phyloP scores from a whole-genome alignment of 1,140 invertebrate genomes.

The Drosophila truncata region DNA sequence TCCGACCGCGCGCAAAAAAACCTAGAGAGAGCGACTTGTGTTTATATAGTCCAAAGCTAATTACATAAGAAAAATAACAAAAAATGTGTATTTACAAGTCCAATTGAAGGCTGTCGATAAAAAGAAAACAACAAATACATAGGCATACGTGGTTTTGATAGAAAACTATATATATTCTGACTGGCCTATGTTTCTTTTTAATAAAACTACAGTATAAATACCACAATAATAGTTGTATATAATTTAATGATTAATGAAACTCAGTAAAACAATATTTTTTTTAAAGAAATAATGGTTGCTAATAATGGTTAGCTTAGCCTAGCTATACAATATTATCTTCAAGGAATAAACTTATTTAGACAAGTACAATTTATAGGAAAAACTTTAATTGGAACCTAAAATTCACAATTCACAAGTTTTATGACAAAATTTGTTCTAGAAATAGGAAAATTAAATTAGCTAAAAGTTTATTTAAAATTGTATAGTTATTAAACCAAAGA shows the following conservation, averaged over 20 bases:
- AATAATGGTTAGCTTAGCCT: not conserved
- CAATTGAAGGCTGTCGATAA: constrained; percentile 37
- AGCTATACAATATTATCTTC: not conserved
- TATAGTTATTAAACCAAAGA: not conserved
- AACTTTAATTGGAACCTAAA: not conserved
- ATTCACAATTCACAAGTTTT: not conserved
- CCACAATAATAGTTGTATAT: not conserved
- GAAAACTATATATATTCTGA: not conserved
- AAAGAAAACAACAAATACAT: constrained; percentile 8
- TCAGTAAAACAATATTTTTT: not conserved
- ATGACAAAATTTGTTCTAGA: not conserved
- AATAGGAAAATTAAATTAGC: not conserved
- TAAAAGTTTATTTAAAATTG: not conserved
- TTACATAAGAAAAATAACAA: constrained; percentile 21
- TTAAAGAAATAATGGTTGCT: not conserved
- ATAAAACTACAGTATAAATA: not conserved
- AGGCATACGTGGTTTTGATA: not conserved
- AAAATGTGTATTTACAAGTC: constrained; percentile 19
- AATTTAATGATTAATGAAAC: not conserved
- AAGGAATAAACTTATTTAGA: not conserved
- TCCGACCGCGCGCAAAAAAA: constrained; percentile 1
- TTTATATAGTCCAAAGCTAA: constrained; percentile 32
- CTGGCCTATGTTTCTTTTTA: not conserved
- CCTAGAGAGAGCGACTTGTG: constrained; percentile 16
- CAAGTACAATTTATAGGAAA: not conserved